Conservation (phyloP, 2,113 vertebrate species). For the Marmota monax region DNA sequence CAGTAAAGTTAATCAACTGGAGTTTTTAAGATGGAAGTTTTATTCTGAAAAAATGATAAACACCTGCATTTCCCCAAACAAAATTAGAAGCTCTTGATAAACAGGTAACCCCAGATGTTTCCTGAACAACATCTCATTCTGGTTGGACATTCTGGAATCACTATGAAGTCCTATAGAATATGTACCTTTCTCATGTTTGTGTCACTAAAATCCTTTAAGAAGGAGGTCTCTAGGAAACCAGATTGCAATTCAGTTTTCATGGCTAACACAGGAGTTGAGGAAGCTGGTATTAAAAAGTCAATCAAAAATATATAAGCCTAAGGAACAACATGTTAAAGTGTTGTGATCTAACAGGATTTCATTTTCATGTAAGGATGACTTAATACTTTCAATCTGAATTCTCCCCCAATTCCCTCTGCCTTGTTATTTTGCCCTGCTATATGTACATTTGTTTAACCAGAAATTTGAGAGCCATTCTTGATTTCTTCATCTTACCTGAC, state of each 20-base stretch:
- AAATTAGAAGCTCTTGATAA: not conserved
- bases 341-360: not conserved
- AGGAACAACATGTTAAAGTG: not conserved
- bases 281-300: not conserved
- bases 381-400: constrained; percentile 10
- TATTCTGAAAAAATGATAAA: not conserved
- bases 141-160: not conserved
- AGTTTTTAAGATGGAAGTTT: not conserved
- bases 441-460: constrained; percentile 16
- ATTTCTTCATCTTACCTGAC: not conserved
- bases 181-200: not conserved
- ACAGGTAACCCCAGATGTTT: not conserved
- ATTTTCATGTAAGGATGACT: not conserved
- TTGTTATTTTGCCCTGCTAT: not conserved
- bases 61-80: not conserved
- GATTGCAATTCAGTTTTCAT: not conserved
- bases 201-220: not conserved
- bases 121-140: not conserved
- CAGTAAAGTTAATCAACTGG: not conserved
- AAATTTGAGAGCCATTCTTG: not conserved
- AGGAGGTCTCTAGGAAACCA: not conserved
- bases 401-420: not conserved
- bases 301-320: not conserved
- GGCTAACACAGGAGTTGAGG: not conserved
- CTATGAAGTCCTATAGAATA: not conserved